These are phyloP conservation scores for Cebus imitator DNA, from an alignment of 2,113 vertebrate genomes.

Conservation along the genomic window DNA sequence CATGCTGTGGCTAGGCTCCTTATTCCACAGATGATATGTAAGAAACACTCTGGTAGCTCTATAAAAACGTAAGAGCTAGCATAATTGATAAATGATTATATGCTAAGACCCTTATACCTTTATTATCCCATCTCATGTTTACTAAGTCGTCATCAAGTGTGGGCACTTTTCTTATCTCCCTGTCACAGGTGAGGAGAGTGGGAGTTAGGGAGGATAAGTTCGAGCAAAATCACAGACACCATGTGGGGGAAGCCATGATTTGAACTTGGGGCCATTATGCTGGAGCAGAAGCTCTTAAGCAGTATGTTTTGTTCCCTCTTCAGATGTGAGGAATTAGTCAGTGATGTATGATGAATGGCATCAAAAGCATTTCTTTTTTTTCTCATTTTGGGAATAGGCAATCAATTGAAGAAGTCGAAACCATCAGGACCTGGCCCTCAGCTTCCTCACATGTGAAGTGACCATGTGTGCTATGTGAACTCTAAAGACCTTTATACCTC, in stretches of 20 bases:
- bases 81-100: background rate
- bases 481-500: background rate
- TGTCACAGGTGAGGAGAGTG: background rate
- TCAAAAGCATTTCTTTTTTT: background rate
- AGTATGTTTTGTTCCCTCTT: background rate
- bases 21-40: background rate
- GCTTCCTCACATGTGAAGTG: constrained; percentile 19
- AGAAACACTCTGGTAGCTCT: background rate
- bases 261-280: background rate
- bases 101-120: background rate
- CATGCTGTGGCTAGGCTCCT: background rate
- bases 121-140: background rate
- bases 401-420: background rate
- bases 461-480: constrained; percentile 11
- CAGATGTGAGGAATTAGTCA: background rate
- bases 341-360: background rate
- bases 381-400: background rate
- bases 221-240: background rate
- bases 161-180: background rate
- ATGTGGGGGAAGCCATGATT: background rate
- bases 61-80: background rate
- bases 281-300: background rate
- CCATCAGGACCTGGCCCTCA: background rate
- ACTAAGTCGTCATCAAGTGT: background rate
- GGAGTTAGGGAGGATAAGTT: background rate